phyloP scores from a whole-genome alignment of 2,888 invertebrate species.

The Pseudococcus jackbeardsleyi region DNA sequence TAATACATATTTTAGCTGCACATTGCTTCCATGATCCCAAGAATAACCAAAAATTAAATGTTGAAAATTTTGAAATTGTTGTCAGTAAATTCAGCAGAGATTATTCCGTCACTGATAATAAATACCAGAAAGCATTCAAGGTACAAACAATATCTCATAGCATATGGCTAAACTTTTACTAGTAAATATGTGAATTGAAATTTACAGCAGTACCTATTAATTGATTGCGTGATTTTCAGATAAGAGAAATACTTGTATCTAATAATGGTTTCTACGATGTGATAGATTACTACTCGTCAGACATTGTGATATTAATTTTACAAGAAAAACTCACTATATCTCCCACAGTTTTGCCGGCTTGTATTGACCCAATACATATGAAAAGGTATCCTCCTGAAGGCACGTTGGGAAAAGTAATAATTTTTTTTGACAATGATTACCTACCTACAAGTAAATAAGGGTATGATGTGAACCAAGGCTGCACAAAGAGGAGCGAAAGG shows the following conservation, averaged over 20 bases:
- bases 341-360: constrained; percentile 66
- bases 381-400: constrained; percentile 59
- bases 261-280: constrained; percentile 61
- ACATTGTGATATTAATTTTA: constrained; percentile 66
- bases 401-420: constrained; percentile 66
- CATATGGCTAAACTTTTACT: not conserved
- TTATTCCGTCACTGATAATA: constrained; percentile 31
- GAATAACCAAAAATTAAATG: not conserved
- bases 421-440: not conserved
- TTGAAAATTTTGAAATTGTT: constrained; percentile 36
- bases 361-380: constrained; percentile 62
- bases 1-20: constrained; percentile 54
- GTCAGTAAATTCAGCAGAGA: constrained; percentile 55
- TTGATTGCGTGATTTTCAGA: not conserved
- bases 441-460: no score
- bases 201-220: not conserved
- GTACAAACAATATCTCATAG: not conserved
- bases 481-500: no score
- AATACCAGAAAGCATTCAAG: constrained; percentile 47
- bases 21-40: constrained; percentile 55
- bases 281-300: constrained; percentile 66
- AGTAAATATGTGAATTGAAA: not conserved
- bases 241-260: not conserved
- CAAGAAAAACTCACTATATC: constrained; percentile 62
- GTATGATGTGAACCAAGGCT: no score